A percentile compares a stretch with the other conserved stretches of the same genome.
These are phyloP conservation scores for Gracilinanus agilis DNA, from an alignment of 2,113 vertebrate genomes.

Conservation along the genomic window DNA sequence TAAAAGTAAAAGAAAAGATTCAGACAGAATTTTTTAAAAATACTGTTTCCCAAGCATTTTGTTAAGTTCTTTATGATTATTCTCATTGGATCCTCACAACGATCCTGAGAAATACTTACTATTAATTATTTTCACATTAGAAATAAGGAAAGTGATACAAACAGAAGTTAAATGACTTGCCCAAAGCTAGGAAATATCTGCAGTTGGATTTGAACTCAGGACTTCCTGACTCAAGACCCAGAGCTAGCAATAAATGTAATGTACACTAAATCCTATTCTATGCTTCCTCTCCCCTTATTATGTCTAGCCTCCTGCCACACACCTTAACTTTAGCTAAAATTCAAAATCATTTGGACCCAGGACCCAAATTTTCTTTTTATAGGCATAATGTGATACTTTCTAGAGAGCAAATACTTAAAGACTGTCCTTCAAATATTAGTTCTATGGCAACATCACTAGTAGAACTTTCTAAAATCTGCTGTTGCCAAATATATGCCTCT, in stretches of 20 bases:
- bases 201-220: background rate
- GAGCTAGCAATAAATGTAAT: background rate
- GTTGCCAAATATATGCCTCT: background rate
- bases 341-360: constrained; percentile 51
- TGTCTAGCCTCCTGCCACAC: background rate
- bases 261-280: background rate
- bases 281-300: background rate
- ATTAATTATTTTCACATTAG: background rate
- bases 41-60: background rate
- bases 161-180: background rate
- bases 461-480: constrained; percentile 27
- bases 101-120: background rate
- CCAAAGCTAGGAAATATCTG: background rate
- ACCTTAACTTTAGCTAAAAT: constrained; percentile 41
- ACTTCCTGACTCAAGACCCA: background rate
- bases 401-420: constrained; percentile 28
- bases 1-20: too few species aligned
- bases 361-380: constrained; percentile 43
- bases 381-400: constrained; percentile 36
- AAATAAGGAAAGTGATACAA: background rate
- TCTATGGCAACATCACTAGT: constrained; percentile 22
- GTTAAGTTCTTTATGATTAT: background rate
- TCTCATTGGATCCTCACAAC: background rate
- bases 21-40: too few species aligned
- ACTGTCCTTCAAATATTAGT: constrained; percentile 1